These are phyloP conservation scores for Cataglyphis rosenhaueri DNA, from an alignment of 2,888 invertebrate genomes.

Conservation along the genomic window DNA sequence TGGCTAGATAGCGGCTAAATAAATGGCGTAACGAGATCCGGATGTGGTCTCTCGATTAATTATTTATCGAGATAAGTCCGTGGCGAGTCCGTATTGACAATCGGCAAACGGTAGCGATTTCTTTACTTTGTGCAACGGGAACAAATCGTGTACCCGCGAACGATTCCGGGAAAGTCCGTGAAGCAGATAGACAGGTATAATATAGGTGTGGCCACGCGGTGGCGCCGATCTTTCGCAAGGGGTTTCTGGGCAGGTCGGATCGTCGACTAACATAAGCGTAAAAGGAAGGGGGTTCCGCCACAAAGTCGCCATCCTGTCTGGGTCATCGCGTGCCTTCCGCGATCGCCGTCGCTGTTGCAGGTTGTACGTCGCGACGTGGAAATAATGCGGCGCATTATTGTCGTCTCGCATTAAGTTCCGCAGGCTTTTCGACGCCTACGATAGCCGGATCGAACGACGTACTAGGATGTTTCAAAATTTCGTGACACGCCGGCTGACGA, in stretches of 20 bases:
- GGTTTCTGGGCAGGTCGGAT: constrained; percentile 67
- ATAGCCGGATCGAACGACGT: constrained; percentile 6
- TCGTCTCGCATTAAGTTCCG: constrained; percentile 65
- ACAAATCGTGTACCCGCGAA: constrained; percentile 45
- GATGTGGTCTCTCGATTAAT: constrained; percentile 30
- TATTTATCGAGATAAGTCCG: neutral
- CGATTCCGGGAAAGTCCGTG: constrained; percentile 65
- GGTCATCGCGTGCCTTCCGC: constrained; percentile 81
- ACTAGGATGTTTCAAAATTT: neutral
- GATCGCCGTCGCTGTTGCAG: constrained; percentile 54
- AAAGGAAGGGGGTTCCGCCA: constrained; percentile 69
- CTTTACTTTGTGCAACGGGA: constrained; percentile 21
- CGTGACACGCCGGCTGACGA: neutral
- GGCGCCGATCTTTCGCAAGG: constrained; percentile 59
- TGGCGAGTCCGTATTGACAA: neutral
- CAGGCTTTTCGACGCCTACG: constrained; percentile 64
- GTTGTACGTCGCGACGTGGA: constrained; percentile 71
- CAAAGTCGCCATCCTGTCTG: constrained; percentile 81
- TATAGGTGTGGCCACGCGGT: constrained; percentile 39
- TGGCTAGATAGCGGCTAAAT: constrained; percentile 1
- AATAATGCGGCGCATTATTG: constrained; percentile 69
- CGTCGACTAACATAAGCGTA: constrained; percentile 61
- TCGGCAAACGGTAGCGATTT: constrained; percentile 4
- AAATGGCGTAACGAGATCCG: neutral
- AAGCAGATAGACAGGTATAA: constrained; percentile 47